These are phyloP conservation scores for Malurus melanocephalus DNA, from an alignment of 2,113 vertebrate species.

Conservation along the genomic window DNA sequence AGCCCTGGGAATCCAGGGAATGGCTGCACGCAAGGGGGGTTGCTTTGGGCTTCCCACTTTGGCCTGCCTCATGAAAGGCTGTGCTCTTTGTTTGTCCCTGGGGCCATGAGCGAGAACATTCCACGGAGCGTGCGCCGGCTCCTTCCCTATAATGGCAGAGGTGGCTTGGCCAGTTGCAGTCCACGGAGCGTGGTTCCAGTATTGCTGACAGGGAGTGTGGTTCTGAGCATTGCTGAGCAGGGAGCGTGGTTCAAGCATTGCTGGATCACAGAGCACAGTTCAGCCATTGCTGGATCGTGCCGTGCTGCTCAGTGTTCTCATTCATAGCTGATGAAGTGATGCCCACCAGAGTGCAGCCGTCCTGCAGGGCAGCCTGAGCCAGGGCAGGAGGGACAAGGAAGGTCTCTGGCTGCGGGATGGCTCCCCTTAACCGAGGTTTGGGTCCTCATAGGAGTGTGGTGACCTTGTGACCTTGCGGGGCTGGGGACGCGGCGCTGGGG, in stretches of 20 bases:
- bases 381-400: not conserved
- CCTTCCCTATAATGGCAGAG: not conserved
- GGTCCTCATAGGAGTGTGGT: not conserved
- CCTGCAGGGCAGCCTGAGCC: not conserved
- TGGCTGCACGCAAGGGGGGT: not conserved
- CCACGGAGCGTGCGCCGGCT: rapidly evolving
- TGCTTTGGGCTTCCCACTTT: not conserved
- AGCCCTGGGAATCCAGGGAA: not conserved
- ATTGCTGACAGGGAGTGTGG: rapidly evolving
- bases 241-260: not conserved
- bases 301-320: rapidly evolving
- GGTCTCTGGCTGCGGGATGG: not conserved
- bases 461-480: not conserved
- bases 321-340: rapidly evolving
- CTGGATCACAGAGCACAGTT: not conserved
- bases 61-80: not conserved
- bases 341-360: rapidly evolving
- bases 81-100: rapidly evolving
- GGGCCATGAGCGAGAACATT: not conserved
- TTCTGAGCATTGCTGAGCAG: too few species aligned
- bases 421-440: rapidly evolving
- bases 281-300: not conserved
- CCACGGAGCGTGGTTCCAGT: rapidly evolving
- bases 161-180: rapidly evolving
- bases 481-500: not conserved